phyloP scores from a whole-genome alignment of 2,888 invertebrate genomes.

The Drosophila ochracea region DNA sequence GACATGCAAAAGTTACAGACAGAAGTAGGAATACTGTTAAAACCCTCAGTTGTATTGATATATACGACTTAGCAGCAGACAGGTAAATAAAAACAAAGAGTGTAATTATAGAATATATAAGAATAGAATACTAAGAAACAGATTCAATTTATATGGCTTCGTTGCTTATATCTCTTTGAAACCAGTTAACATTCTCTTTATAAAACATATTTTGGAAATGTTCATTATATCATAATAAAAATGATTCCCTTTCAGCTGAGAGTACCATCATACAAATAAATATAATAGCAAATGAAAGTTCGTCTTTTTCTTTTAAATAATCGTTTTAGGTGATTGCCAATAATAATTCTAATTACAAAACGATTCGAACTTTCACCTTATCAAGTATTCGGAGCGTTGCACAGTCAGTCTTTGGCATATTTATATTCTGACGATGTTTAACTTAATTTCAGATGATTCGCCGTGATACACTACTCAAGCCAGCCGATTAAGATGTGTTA shows the following conservation, averaged over 20 bases:
- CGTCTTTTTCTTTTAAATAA: background rate
- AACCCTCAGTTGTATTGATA: background rate
- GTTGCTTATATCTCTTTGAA: background rate
- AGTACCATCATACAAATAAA: accelerated
- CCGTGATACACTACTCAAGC: background rate
- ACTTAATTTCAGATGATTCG: conserved; percentile 19
- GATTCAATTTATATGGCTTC: background rate
- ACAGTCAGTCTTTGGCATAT: background rate
- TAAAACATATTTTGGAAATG: too few species aligned
- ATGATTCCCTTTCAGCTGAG: background rate
- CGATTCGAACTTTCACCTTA: background rate
- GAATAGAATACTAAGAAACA: too few species aligned
- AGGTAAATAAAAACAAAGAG: background rate
- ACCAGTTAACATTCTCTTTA: background rate
- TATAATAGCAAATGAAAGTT: background rate
- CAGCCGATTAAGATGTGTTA: background rate
- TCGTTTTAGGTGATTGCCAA: background rate
- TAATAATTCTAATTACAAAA: background rate
- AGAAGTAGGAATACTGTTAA: background rate
- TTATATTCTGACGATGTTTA: background rate
- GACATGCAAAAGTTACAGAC: background rate
- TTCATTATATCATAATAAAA: background rate
- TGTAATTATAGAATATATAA: background rate
- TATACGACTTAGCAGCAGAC: background rate
- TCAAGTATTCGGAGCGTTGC: background rate